Conservation (phyloP, 2,113 vertebrate genomes). For the Phodopus roborovskii region DNA sequence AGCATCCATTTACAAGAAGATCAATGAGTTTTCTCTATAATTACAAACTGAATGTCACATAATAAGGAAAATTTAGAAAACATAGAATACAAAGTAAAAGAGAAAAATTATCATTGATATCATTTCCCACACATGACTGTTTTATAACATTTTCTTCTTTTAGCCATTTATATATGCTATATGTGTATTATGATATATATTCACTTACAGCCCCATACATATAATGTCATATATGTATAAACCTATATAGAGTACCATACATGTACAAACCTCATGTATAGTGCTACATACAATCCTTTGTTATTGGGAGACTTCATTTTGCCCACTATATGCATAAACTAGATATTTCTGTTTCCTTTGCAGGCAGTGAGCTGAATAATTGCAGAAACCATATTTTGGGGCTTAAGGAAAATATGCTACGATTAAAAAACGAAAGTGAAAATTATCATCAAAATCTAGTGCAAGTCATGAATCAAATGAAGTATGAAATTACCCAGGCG, state of each 20-base stretch:
- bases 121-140: neutral
- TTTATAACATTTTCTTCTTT: constrained; percentile 16
- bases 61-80: neutral
- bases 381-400: constrained; percentile 83
- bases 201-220: neutral
- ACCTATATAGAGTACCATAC: too few species aligned
- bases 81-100: neutral
- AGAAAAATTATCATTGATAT: neutral
- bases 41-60: neutral
- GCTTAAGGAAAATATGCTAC: constrained; percentile 83
- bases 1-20: neutral
- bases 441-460: constrained; percentile 82
- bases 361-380: constrained; percentile 77
- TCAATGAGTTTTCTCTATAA: neutral
- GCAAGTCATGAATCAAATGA: constrained; percentile 83
- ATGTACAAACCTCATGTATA: neutral
- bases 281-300: neutral
- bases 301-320: neutral
- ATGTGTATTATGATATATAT: too few species aligned
- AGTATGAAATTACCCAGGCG: constrained; percentile 49
- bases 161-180: neutral
- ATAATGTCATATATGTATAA: neutral
- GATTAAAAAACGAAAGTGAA: constrained; percentile 84
- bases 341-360: constrained; percentile 63
- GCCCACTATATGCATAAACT: neutral